phyloP scores from a whole-genome alignment of 2,888 invertebrate genomes.

The Drosophila atripex region DNA sequence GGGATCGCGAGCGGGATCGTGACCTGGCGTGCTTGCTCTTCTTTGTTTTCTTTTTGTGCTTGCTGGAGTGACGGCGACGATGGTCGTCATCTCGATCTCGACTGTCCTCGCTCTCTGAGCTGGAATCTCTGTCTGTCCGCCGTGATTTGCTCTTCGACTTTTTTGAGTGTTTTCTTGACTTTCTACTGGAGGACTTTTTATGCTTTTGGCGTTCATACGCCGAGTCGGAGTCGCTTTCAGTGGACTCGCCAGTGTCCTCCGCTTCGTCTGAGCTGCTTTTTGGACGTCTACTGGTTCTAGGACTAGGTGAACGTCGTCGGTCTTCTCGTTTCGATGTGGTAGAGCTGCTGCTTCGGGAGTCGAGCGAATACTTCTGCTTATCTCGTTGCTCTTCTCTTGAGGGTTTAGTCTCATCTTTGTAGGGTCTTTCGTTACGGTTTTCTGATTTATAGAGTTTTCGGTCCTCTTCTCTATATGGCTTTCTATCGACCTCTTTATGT shows the following conservation, averaged over 20 bases:
- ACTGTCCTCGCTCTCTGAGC: conserved; percentile 36
- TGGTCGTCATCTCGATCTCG: conserved; percentile 10
- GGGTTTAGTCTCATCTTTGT: conserved; percentile 19
- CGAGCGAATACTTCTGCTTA: conserved; percentile 23
- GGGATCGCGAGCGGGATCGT: conserved; percentile 75
- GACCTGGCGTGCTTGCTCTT: conserved; percentile 82
- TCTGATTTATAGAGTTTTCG: conserved; percentile 32
- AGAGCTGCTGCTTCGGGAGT: conserved; percentile 39
- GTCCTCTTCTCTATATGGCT: conserved; percentile 25
- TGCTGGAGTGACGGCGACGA: conserved; percentile 64
- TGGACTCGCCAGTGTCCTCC: conserved; percentile 68
- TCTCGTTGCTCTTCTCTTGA: conserved; percentile 28
- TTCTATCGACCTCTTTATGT: conserved; percentile 21
- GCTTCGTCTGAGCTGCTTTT: conserved; percentile 63
- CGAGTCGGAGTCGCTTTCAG: conserved; percentile 69
- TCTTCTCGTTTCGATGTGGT: conserved; percentile 33
- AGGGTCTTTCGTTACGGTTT: not conserved
- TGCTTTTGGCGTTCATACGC: conserved; percentile 67
- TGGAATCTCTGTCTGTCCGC: conserved; percentile 37
- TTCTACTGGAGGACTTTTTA: conserved; percentile 60
- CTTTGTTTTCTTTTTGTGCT: conserved; percentile 82
- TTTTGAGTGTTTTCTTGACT: conserved; percentile 69
- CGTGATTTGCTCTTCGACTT: conserved; percentile 68
- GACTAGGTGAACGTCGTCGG: conserved; percentile 33
- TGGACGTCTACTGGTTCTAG: conserved; percentile 33